phyloP scores from a whole-genome alignment of 2,888 invertebrate genomes.

The Caenorhabditis uteleia region DNA sequence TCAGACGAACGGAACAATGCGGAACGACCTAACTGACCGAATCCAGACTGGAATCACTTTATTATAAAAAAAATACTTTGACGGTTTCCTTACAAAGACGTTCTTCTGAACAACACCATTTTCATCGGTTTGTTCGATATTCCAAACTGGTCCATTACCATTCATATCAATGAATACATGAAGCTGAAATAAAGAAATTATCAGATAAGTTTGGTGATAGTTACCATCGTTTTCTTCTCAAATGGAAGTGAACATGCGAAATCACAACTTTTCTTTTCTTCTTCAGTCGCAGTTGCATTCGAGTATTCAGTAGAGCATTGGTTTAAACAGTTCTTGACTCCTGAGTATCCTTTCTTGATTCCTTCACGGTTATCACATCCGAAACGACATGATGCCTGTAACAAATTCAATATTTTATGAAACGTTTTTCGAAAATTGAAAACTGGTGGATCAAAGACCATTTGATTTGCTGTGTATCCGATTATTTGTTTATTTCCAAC shows the following conservation, averaged over 20 bases:
- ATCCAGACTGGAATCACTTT: too few relatives aligned
- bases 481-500: too few relatives aligned
- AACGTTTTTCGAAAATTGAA: background rate
- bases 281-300: background rate
- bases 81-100: too few relatives aligned
- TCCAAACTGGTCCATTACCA: background rate
- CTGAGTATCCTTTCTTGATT: conserved; percentile 3
- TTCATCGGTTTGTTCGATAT: background rate
- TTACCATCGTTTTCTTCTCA: conserved; percentile 5
- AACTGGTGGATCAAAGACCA: too few relatives aligned
- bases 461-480: too few relatives aligned
- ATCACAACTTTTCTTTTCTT: conserved; percentile 25
- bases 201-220: background rate
- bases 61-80: too few relatives aligned
- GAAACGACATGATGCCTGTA: conserved; percentile 7
- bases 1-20: too few relatives aligned
- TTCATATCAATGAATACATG: conserved; percentile 1
- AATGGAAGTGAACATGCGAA: conserved; percentile 33
- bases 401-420: background rate
- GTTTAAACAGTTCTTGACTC: conserved; percentile 8
- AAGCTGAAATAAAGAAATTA: background rate
- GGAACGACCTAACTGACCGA: too few relatives aligned
- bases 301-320: conserved; percentile 9
- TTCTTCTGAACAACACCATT: too few relatives aligned
- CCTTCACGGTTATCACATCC: conserved; percentile 14